phyloP scores from a whole-genome alignment of 2,113 vertebrate genomes.

The Solea solea region DNA sequence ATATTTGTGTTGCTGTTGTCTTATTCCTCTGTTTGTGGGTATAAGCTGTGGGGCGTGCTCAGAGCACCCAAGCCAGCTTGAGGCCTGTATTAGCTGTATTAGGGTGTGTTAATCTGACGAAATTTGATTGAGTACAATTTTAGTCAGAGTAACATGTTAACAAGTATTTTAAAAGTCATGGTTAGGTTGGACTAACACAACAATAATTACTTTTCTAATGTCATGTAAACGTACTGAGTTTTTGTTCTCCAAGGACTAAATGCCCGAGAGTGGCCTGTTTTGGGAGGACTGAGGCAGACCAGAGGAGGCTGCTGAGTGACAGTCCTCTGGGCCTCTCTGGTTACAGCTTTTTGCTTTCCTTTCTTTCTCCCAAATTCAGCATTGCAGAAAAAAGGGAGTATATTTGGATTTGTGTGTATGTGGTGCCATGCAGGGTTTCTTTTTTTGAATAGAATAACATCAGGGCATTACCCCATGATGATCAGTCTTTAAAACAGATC shows the following conservation, averaged over 20 bases:
- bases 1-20: no score
- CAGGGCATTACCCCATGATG: constrained; percentile 2
- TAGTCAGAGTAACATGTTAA: no score
- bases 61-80: no score
- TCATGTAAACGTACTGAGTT: background rate
- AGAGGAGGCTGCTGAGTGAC: constrained; percentile 60
- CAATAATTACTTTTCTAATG: no score
- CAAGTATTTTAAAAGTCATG: no score
- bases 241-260: constrained; percentile 30
- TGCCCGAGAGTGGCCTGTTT: constrained; percentile 27
- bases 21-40: no score
- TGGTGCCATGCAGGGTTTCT: background rate
- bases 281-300: constrained; percentile 33
- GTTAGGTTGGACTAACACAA: no score
- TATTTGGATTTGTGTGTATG: background rate
- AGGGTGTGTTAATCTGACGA: no score
- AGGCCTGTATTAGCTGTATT: no score
- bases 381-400: constrained; percentile 11
- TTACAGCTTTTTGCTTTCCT: constrained; percentile 68
- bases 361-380: constrained; percentile 57
- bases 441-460: no score
- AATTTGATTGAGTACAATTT: no score
- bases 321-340: constrained; percentile 68
- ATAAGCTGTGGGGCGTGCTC: no score
- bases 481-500: constrained; percentile 11